phyloP scores from a whole-genome alignment of 2,797 vertebrate genomes.

The Mycteria americana region DNA sequence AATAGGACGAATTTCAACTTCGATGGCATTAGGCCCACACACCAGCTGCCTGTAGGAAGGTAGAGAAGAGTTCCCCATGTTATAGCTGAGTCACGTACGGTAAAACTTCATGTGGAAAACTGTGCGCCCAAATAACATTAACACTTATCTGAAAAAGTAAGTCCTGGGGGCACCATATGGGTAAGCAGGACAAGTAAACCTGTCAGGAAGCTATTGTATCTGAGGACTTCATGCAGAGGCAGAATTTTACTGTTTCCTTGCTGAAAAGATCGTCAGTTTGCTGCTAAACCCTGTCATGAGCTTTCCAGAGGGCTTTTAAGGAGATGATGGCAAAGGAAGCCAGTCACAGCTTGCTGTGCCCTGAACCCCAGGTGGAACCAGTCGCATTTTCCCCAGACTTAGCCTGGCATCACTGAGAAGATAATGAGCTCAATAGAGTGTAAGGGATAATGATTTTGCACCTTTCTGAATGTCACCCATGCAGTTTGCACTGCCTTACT shows the following conservation, averaged over 20 bases:
- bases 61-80: not conserved
- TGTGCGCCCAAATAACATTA: not conserved
- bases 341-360: not conserved
- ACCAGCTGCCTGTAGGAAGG: conserved; percentile 63
- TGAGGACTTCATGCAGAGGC: not conserved
- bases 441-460: not conserved
- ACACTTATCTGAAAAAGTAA: not conserved
- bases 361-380: not conserved
- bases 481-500: not conserved
- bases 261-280: not conserved
- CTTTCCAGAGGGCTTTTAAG: not conserved
- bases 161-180: not conserved
- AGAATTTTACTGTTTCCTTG: not conserved
- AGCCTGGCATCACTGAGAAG: not conserved
- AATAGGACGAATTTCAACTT: conserved; percentile 71
- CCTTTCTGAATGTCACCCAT: not conserved
- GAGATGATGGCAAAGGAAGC: not conserved
- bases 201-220: not conserved
- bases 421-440: not conserved
- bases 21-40: conserved; percentile 73
- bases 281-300: not conserved
- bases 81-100: not conserved
- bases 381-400: not conserved
- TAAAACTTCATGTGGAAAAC: not conserved
- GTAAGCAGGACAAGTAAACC: not conserved